A percentile compares a stretch with the other conserved stretches of the same genome.
phyloP scores from a whole-genome alignment of 2,113 vertebrate species.

The Aplodontia rufa region DNA sequence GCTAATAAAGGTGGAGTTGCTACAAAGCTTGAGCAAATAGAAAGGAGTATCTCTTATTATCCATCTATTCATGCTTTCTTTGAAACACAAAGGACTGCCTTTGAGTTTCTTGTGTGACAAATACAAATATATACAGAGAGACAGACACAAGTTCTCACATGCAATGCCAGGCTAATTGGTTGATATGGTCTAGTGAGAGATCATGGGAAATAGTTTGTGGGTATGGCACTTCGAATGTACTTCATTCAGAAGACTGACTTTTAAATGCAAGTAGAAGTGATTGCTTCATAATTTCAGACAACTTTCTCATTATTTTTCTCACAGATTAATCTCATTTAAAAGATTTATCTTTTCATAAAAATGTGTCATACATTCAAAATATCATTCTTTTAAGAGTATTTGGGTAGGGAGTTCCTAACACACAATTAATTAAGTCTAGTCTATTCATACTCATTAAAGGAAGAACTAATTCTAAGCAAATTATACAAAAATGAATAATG shows the following conservation, averaged over 20 bases:
- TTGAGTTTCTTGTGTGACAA: conserved; percentile 5
- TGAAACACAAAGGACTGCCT: not conserved
- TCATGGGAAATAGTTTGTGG: not conserved
- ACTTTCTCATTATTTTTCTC: not conserved
- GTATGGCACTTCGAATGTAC: not conserved
- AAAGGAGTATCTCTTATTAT: not conserved
- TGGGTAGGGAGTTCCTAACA: not conserved
- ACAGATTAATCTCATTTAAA: conserved; percentile 34
- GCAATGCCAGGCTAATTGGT: not conserved
- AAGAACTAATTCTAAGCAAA: conserved; percentile 7
- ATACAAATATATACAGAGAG: not conserved
- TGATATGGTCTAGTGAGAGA: not conserved
- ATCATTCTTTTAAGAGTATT: not conserved
- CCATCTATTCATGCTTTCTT: not conserved
- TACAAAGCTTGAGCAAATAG: not conserved
- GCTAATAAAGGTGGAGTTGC: not conserved
- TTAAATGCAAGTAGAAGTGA: not conserved
- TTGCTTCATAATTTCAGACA: not conserved
- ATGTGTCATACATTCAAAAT: not conserved
- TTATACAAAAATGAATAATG: not conserved
- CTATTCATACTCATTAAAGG: not conserved
- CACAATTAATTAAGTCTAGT: not conserved
- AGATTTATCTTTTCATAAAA: conserved; percentile 12
- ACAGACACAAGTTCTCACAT: not conserved
- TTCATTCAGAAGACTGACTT: not conserved